Evolutionary conservation across 2,113 vertebrate species (phyloP), one percentile per base, ranked within the genome.

Genomic region (Neogobius melanostomus): DNA sequence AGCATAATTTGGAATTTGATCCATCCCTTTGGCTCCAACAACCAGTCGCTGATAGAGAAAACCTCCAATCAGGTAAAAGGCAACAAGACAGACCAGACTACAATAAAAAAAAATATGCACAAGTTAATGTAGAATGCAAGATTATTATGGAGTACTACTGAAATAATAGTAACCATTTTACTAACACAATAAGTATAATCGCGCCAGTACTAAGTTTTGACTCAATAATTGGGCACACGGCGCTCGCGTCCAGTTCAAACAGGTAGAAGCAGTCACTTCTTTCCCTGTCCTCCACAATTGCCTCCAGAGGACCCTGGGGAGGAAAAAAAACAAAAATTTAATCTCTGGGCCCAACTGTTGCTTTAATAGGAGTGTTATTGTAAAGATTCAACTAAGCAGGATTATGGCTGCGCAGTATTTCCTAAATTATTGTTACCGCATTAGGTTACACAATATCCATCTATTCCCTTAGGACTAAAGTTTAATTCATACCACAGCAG

Each of bases 11-110:
- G 98, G 98, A 66, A 99, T 96, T 64, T 99, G 98, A 53, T 99
- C 97, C 92, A 98, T 93, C 44, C 98, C 98, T 81, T 99, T 99
- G 60, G 97, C 98, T 74, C 97, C 96, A 11, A 99, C 95, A 7
- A 99, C 76, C 17, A 99, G 85, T 45, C 98, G 93, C 84, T 98
- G 96, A 82, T 98, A 99, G 7, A 99, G 90, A 90, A 99, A 97
- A 12, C 98, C 98, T 60, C 94, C 95, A 10, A 95, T 90, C 15
- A 99, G 84, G 81, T 99, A 99, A 65, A 96, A 86, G 5, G 94
- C 91, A 68, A 97, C 67, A 57, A 96, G 71, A 6, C 91, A 95
- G 62, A 92, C 74, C 67, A 90, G 93, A 63, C 97, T 98, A 76
- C 10, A 84, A 77, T 10, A 72, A 69, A 48, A 83, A 8, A 66